These are phyloP conservation scores for Melipona beecheii DNA, from an alignment of 2,888 invertebrate genomes.

Conservation along the genomic window DNA sequence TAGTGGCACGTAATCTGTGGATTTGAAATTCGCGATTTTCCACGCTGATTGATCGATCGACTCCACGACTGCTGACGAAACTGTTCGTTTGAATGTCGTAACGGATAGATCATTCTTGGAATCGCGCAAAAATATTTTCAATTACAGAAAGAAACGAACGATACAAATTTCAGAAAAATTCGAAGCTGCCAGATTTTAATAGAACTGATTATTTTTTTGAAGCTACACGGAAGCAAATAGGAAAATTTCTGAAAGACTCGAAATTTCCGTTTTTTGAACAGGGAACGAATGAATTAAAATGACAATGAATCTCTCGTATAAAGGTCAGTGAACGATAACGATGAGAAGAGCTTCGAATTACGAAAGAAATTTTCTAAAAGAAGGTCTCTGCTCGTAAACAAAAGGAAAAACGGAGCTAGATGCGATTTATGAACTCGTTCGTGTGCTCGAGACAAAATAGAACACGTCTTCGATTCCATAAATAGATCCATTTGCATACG, in stretches of 20 bases:
- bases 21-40: background rate
- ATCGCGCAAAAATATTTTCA: no score
- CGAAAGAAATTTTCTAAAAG: background rate
- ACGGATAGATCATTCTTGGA: background rate
- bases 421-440: no score
- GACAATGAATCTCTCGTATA: background rate
- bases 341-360: background rate
- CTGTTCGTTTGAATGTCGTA: background rate
- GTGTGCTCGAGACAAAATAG: background rate
- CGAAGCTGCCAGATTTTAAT: no score
- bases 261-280: background rate
- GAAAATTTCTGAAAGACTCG: background rate
- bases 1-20: background rate
- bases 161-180: no score
- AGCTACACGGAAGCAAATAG: background rate
- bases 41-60: background rate
- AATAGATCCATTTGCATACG: conserved; percentile 15
- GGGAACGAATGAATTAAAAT: no score
- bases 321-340: no score
- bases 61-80: background rate
- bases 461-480: background rate
- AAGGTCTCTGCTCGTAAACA: background rate
- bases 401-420: background rate
- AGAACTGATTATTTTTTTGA: no score
- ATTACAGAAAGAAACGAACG: no score